phyloP scores from a whole-genome alignment of 1,140 invertebrate genomes.

The Zaprionus lachaisei region DNA sequence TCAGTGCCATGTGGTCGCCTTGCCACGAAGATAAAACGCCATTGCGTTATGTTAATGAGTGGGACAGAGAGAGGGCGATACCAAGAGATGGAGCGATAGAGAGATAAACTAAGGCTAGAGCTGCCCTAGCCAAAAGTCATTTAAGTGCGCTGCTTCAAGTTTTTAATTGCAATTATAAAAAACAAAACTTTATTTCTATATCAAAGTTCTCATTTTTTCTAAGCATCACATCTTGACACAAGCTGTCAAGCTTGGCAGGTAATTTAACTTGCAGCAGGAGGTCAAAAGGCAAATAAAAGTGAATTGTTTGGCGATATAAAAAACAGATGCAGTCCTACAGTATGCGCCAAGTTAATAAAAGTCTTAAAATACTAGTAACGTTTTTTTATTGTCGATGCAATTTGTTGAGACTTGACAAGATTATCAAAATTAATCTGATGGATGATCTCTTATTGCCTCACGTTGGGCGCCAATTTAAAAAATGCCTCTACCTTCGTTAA shows the following conservation, averaged over 20 bases:
- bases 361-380: not conserved
- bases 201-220: conserved; percentile 48
- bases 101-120: conserved; percentile 3
- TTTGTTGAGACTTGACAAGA: not conserved
- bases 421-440: not conserved
- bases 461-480: not conserved
- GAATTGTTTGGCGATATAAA: not conserved
- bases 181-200: conserved; percentile 65
- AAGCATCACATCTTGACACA: conserved; percentile 10
- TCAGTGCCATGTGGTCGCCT: conserved; percentile 73
- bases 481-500: not conserved
- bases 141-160: conserved; percentile 69
- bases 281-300: conserved; percentile 2
- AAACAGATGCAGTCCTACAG: not conserved
- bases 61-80: not conserved
- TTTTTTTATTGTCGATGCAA: not conserved
- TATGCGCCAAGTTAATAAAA: not conserved
- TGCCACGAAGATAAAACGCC: conserved; percentile 70
- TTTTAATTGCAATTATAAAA: conserved; percentile 80
- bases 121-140: conserved; percentile 60
- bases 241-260: conserved; percentile 13
- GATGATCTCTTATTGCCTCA: not conserved
- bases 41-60: conserved; percentile 44
- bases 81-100: conserved; percentile 1
- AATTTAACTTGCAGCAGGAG: conserved; percentile 21